These are phyloP conservation scores for Orthosia incerta DNA, from an alignment of 2,888 invertebrate species.

Conservation along the genomic window DNA sequence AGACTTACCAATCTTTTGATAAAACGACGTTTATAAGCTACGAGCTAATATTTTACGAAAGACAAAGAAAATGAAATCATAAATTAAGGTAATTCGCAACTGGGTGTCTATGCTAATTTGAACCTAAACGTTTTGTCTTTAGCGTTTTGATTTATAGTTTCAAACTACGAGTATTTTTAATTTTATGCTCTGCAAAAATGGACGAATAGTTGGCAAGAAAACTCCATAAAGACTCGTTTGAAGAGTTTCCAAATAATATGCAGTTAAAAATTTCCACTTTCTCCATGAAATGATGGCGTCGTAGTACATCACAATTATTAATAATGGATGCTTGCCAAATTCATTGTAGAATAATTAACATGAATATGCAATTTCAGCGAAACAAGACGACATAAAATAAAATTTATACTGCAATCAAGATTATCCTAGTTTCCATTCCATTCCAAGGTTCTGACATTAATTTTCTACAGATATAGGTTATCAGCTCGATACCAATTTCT, in stretches of 20 bases:
- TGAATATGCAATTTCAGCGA: not conserved
- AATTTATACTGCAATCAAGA: not conserved
- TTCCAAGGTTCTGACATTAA: not conserved
- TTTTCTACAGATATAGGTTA: not conserved
- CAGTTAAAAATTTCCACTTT: conserved; percentile 15
- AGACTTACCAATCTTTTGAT: not conserved
- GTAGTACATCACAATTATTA: not conserved
- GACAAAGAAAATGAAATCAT: not conserved
- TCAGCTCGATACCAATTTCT: not conserved
- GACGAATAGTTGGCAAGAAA: conserved; percentile 30
- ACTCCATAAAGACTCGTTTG: conserved; percentile 26
- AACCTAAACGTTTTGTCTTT: not conserved
- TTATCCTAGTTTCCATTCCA: not conserved
- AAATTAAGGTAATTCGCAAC: not conserved
- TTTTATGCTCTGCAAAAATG: not conserved
- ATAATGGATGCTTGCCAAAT: conserved; percentile 37
- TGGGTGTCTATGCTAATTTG: not conserved
- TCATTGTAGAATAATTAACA: conserved; percentile 3
- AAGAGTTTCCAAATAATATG: conserved; percentile 39
- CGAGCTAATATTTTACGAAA: not conserved
- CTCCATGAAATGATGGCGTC: conserved; percentile 7
- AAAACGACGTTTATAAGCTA: not conserved
- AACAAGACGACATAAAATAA: not conserved
- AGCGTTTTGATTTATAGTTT: not conserved
- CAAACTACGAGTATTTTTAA: not conserved